Base-by-base conservation (phyloP, 2,888 invertebrate genomes). In the Argyresthia goedartella region DNA sequence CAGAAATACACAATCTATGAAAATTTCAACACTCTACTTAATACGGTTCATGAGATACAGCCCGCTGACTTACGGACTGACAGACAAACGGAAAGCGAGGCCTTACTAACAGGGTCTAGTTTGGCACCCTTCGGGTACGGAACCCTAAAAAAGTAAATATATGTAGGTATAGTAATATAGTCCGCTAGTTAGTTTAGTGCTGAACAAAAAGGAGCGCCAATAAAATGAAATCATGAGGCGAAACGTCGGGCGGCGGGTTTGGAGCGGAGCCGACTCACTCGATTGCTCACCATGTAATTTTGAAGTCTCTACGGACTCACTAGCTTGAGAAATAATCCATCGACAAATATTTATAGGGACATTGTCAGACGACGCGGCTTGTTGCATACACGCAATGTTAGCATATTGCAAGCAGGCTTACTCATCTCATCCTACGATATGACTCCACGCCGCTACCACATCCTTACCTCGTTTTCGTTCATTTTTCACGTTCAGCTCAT, bases 271-370 rank as follows among this genome's bases (percentile, higher is more conserved):
- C 68, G 72, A 78, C 74, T 79, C 79, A 76, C 66, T 69, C 72
- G 74, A 76, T 82, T 82, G 79, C 76, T 82, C 81, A 80, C 69
- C 67, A 71, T 70, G 72, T 79, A 80, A 81, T 81, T 82, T 76
- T 61, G 77, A 76, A 73, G 61, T 63, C 65, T 65, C 71, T 67
- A 58, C 65, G 64, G 42, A 48, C 48, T 48, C 13, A 43, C 42
- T 48, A 48, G 65, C 66, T 71, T 63, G 60, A 69, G 64, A 61
- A 71, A 80, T 81, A 80, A 78, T 76, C 76, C 73, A 76, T 81
- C 78, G 65, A 77, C 78, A 81, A 76, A 81, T 81, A 76, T 81
- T 78, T 76, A 79, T 71, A 67, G 65, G 62, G 67, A 69, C 70
- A 67, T 74, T 75, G 75, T 75, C 71, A 72, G 75, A 69, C 72